phyloP scores from a whole-genome alignment of 2,888 invertebrate species.

The Elgonia sp. region DNA sequence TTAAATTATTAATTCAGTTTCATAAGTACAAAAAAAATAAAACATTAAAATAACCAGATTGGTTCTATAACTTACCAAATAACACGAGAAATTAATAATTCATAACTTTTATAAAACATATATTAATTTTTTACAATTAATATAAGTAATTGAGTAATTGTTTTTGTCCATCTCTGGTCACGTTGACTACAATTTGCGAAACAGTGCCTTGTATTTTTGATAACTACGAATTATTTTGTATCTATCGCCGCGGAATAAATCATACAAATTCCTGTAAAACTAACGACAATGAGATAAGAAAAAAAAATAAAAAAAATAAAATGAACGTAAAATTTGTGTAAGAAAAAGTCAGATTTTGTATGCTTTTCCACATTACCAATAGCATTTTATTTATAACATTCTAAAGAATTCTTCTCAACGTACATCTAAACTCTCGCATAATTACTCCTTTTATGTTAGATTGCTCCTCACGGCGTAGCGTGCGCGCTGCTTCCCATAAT shows the following conservation, averaged over 20 bases:
- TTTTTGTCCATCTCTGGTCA: too few species aligned
- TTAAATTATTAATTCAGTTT: too few species aligned
- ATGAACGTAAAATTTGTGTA: neutral
- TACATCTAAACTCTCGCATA: slow-evolving; percentile 33
- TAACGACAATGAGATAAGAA: neutral
- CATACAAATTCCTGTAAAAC: neutral
- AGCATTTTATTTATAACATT: slow-evolving; percentile 79
- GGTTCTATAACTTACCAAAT: too few species aligned
- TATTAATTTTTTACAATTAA: too few species aligned
- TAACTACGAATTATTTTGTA: slow-evolving; percentile 39
- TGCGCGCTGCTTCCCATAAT: slow-evolving; percentile 39
- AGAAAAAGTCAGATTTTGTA: neutral
- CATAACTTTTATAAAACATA: too few species aligned
- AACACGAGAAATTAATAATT: too few species aligned
- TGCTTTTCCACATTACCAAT: slow-evolving; percentile 54
- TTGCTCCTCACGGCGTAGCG: slow-evolving; percentile 12
- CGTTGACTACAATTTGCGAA: slow-evolving; percentile 64
- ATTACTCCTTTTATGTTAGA: slow-evolving; percentile 43
- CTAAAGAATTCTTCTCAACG: neutral
- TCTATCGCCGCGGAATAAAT: neutral
- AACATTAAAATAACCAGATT: too few species aligned
- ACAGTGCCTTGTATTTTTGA: slow-evolving; percentile 58
- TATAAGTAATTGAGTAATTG: too few species aligned
- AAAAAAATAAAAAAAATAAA: neutral
- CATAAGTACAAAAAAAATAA: too few species aligned